phyloP scores from a whole-genome alignment of 2,888 invertebrate genomes.

The Stenolophus ochropezus region DNA sequence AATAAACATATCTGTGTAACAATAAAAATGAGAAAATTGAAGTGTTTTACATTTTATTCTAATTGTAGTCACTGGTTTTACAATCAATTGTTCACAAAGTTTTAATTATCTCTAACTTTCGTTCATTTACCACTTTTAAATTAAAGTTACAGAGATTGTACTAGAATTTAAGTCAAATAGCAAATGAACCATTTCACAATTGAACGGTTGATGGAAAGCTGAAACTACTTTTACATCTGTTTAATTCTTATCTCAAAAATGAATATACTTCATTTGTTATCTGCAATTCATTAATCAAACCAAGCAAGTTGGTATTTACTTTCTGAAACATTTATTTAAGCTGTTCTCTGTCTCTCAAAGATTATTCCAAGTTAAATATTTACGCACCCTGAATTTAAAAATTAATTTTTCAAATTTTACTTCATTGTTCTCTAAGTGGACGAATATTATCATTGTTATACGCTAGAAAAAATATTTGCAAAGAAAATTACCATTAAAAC shows the following conservation, averaged over 20 bases:
- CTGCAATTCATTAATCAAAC: conserved; percentile 33
- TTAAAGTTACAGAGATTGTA: conserved; percentile 15
- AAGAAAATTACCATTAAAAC: not conserved
- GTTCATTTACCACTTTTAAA: not conserved
- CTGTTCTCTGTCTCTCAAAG: conserved; percentile 13
- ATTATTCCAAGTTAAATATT: conserved; percentile 42
- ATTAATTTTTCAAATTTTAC: conserved; percentile 22
- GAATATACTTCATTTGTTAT: conserved; percentile 18
- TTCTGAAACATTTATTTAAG: conserved; percentile 30
- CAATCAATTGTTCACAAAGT: not conserved
- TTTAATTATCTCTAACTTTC: not conserved
- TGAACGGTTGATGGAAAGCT: not conserved
- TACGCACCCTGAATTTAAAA: conserved; percentile 11
- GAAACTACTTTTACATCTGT: conserved; percentile 18
- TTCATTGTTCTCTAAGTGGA: conserved; percentile 12
- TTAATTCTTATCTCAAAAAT: conserved; percentile 19
- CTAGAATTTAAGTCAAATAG: conserved; percentile 2
- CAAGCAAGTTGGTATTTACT: conserved; percentile 32
- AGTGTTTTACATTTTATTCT: too few species aligned
- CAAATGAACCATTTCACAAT: conserved; percentile 5
- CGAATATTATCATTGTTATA: not conserved
- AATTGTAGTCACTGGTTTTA: not conserved
- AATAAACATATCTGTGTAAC: too few species aligned
- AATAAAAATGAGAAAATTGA: too few species aligned
- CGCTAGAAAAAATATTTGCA: conserved; percentile 5